These are phyloP conservation scores for Epizoanthus ramosus DNA, from an alignment of 92 coral and sea anemone genomes.

Conservation along the genomic window DNA sequence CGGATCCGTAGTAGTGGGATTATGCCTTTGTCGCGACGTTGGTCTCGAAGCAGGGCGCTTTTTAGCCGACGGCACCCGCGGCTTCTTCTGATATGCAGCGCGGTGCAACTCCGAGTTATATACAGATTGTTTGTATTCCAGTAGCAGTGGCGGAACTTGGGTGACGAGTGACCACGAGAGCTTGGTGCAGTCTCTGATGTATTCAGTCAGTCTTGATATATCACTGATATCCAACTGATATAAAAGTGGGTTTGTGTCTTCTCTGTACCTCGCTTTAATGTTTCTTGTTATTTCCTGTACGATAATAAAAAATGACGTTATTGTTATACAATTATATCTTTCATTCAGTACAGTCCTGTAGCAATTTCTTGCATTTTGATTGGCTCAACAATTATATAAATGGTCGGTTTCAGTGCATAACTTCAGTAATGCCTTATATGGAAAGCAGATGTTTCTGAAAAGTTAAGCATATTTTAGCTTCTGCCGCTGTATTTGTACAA, in stretches of 20 bases:
- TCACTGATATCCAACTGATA: neutral
- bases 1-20: neutral
- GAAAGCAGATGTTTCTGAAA: no score
- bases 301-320: neutral
- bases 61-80: neutral
- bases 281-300: neutral
- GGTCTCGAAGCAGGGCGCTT: neutral
- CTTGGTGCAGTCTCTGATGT: neutral
- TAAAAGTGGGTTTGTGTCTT: neutral
- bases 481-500: no score
- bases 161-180: constrained; percentile 4
- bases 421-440: no score
- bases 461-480: no score
- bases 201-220: neutral
- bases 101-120: neutral
- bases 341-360: no score
- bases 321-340: neutral
- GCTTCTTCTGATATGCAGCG: neutral
- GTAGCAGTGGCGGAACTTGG: neutral
- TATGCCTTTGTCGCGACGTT: neutral
- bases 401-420: no score
- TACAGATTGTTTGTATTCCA: neutral
- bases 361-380: no score
- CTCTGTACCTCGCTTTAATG: constrained; percentile 3
- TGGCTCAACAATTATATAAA: no score